phyloP scores from a whole-genome alignment of 2,113 vertebrate genomes.

The Crotophaga sulcirostris region DNA sequence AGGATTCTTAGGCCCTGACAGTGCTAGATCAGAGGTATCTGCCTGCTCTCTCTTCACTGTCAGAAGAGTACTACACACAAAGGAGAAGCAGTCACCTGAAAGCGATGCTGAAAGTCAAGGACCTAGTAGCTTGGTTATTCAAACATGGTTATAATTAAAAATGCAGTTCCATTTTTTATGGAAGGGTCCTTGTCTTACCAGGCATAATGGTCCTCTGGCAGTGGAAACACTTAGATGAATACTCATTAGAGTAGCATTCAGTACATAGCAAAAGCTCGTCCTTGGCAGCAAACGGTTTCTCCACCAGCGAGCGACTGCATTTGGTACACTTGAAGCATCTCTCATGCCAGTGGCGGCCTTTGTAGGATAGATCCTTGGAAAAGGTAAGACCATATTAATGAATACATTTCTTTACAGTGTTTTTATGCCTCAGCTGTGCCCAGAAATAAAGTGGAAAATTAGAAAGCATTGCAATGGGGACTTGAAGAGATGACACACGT shows the following conservation, averaged over 20 bases:
- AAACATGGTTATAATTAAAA: neutral
- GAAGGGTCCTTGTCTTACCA: conserved; percentile 63
- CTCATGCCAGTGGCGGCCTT: conserved; percentile 82
- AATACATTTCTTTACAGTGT: neutral
- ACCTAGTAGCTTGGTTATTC: neutral
- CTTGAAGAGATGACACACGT: neutral
- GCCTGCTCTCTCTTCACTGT: neutral
- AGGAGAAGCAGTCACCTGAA: neutral
- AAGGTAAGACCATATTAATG: conserved; percentile 45
- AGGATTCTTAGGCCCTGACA: neutral
- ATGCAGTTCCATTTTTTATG: neutral
- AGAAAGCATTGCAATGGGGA: neutral
- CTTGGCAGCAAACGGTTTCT: conserved; percentile 83
- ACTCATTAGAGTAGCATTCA: conserved; percentile 79
- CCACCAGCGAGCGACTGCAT: conserved; percentile 75
- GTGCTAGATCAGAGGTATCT: neutral
- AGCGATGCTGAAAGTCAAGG: neutral
- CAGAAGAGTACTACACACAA: neutral
- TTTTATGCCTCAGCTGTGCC: neutral
- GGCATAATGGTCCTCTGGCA: conserved; percentile 84
- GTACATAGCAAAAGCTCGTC: conserved; percentile 79
- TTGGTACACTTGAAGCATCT: conserved; percentile 80
- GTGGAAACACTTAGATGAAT: conserved; percentile 81
- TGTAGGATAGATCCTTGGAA: conserved; percentile 80
- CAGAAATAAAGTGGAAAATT: neutral